Base-by-base conservation (phyloP, 1,140 invertebrate species). In the Drosophila takahashii region DNA sequence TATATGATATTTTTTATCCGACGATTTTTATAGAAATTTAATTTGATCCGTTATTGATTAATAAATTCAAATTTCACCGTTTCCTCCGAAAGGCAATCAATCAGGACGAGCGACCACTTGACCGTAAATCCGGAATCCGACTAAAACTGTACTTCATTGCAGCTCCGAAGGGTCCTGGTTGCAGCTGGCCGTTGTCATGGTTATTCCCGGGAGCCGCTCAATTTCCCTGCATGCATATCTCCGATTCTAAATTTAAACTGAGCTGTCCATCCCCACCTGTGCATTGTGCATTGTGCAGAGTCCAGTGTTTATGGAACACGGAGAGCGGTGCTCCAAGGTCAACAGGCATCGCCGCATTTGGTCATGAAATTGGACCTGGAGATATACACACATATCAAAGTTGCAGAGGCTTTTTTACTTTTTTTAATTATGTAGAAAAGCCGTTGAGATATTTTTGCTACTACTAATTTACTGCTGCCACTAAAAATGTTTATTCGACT, bases 231-330 rank as follows among this genome's bases (percentile, higher is more conserved):
- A n/a, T 70, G 41, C 64, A 70, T 26, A 39, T 66, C 34, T 65
- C 29, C 16, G 27, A 18, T 39, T 70, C 67, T 70, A 70, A 45
- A 70, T 70, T 70, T 70, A 70, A 66, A 57, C 27, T 16, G 64
- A 70, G 65, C 65, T 69, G 18, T 26, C 15, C 10, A 27, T 42
- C 27, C 64, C 37, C 16, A 9, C 18, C 10, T 13, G 13, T 22
- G 18, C n/a, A 32, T n/a, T 48, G 34, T 64, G 59, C n/a, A n/a
- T 16, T 27, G 16, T 15, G 36, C 22, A 22, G 22, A 22, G 22
- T n/a, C 3, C 15, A 60, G 9, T 4, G 16, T 2, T 18, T 18
- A 18, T 26, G 18, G 9, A 5, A 4, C 3, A 16, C 10, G 27
- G 26, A 51, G 48, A 50, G 48, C 29, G 48, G 22, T 39, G 13